These are phyloP conservation scores for Phenganax marumi DNA, from an alignment of 92 coral and sea anemone species.

Conservation along the genomic window DNA sequence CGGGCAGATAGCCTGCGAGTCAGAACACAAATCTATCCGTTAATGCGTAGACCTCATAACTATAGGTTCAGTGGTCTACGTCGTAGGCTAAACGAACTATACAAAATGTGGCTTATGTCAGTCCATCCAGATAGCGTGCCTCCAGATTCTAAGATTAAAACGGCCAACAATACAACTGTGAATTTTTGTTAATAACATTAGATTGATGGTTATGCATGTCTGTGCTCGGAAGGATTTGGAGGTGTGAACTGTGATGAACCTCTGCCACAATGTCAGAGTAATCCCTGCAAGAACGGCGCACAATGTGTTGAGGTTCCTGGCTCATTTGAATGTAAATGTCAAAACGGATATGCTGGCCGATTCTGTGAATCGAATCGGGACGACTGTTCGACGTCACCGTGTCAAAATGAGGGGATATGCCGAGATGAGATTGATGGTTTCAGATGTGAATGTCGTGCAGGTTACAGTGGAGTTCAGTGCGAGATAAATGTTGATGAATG, in stretches of 20 bases:
- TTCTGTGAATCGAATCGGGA: constrained; percentile 75
- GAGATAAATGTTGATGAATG: constrained; percentile 68
- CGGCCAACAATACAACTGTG: not conserved
- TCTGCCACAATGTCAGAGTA: constrained; percentile 61
- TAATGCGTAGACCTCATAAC: too few species aligned
- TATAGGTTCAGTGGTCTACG: too few species aligned
- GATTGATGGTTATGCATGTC: constrained; percentile 85
- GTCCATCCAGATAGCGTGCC: not conserved
- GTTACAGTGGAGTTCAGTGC: constrained; percentile 73
- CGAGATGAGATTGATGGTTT: constrained; percentile 62
- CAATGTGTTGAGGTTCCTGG: constrained; percentile 64
- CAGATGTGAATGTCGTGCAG: constrained; percentile 67
- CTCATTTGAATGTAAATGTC: constrained; percentile 70
- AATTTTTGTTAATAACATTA: constrained; percentile 32
- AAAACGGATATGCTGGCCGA: constrained; percentile 72
- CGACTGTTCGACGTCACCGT: constrained; percentile 75
- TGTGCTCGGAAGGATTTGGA: constrained; percentile 78
- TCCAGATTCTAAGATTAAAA: too few species aligned
- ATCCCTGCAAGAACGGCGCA: constrained; percentile 73
- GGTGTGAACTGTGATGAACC: constrained; percentile 85
- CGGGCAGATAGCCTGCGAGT: too few species aligned
- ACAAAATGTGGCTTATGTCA: not conserved
- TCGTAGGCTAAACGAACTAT: too few species aligned
- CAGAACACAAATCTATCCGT: too few species aligned
- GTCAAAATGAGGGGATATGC: constrained; percentile 77